Evolutionary conservation across 2,797 vertebrate species (phyloP), one percentile per base, ranked within the genome.

Genomic region (Lindbergichthys nudifrons): DNA sequence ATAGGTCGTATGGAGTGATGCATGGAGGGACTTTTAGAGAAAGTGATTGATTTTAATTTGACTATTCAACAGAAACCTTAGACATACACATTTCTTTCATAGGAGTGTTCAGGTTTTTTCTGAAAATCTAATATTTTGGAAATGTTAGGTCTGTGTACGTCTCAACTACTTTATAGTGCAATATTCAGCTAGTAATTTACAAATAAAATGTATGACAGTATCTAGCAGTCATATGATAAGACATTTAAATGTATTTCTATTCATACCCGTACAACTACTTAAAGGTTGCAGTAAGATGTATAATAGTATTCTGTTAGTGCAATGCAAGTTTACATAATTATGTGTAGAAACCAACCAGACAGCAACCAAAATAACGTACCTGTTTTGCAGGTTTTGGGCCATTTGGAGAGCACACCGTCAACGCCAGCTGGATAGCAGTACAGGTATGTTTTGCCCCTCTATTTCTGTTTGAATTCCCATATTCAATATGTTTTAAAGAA

Each of bases 401-500:
- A 0, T 99, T 99, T 69, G 97, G 97, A 81, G 97, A 97, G 19
- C 96, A 99, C 57, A 91, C 95, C 0, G 95, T 98, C 47, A 99
- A 99, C 0, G 95, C 98, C 90, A 99, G 98, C 84, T 99, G 97
- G 98, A 96, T 97, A 13, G 97, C 98, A 16, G 98, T 99, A 19
- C 96, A 98, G 97, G 98, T 99, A 95, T 65, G 79, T 74, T 59
- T 42, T 10, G 39, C 3, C 10, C 3, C 1, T 26, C 2, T 47
- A 10, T 51, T 77, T 5, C 41, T 61, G 10, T 70, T 57, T 41
- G 63, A 21, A 74, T 66, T 18, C 23, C 15, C 3, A 30, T 18
- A n/a, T 59, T 39, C 12, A 46, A 0, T 19, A 15, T 58, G 0
- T 36, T 63, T n/a, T 30, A 7, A 36, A 50, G 3, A 18, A 47